Evolutionary conservation across 2,888 invertebrate genomes (phyloP).

Genomic region (Punctoribates punctum): DNA sequence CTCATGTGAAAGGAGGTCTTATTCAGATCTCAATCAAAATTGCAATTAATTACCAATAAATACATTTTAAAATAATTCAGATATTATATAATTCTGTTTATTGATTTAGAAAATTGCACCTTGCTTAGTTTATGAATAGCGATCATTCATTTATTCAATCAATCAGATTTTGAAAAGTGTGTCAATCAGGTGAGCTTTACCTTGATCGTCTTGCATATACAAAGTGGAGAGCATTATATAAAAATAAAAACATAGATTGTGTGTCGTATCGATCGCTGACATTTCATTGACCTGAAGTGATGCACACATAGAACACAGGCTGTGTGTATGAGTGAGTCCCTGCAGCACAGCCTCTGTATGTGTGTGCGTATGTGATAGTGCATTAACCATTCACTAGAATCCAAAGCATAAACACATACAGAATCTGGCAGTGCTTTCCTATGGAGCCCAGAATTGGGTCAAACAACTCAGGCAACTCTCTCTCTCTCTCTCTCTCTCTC

Average conservation of each 20-base stretch:
- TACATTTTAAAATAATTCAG: too few relatives aligned
- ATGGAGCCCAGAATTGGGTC: conserved; percentile 19
- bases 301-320: background rate
- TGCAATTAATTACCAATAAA: too few relatives aligned
- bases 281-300: conserved; percentile 37
- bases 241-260: background rate
- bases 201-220: too few relatives aligned
- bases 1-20: too few relatives aligned
- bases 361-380: conserved; percentile 23
- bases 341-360: background rate
- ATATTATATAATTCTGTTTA: too few relatives aligned
- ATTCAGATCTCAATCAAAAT: too few relatives aligned
- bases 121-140: too few relatives aligned
- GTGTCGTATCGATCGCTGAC: conserved; percentile 23
- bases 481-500: conserved; percentile 17
- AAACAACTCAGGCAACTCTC: conserved; percentile 18
- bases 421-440: background rate
- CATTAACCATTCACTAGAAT: conserved; percentile 30
- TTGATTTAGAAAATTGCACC: too few relatives aligned
- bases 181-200: background rate
- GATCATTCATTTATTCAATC: too few relatives aligned
- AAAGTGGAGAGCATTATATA: background rate
- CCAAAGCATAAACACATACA: background rate
- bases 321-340: background rate
- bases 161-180: too few relatives aligned